Base-by-base conservation (phyloP, 1,140 invertebrate genomes). In the Leptestheria dahalacensis region DNA sequence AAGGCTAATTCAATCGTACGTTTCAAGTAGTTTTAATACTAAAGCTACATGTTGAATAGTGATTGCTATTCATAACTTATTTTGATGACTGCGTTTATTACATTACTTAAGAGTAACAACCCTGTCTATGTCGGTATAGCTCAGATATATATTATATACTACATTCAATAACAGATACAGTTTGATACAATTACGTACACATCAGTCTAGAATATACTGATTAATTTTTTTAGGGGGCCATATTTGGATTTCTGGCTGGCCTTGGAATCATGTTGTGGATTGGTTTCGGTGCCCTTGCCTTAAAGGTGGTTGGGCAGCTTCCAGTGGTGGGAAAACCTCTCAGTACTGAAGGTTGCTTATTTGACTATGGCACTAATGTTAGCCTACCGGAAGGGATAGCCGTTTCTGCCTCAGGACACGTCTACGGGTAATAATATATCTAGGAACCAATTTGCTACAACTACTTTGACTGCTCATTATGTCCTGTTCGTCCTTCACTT, bases 1-100 rank as follows among this genome's bases (percentile, higher is more conserved):
- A 79, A 76, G 72, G 79, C 81, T 1, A 86, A 86, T 66, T 74
- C 80, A 9, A 75, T 72, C 65, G 83, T 84, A 74, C 74, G 71
- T 66, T 25, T 53, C 51, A 3, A 20, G 6, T 25, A n/a, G 33
- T 12, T 61, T 61, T 55, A 28, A 15, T 33, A 46, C 23, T 0
- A 49, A 50, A 21, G n/a, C n/a, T n/a, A n/a, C n/a, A n/a, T n/a
- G n/a, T n/a, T n/a, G n/a, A n/a, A n/a, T n/a, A n/a, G n/a, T n/a
- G n/a, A n/a, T n/a, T n/a, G n/a, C n/a, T n/a, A n/a, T n/a, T n/a
- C n/a, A n/a, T n/a, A n/a, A n/a, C n/a, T n/a, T n/a, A n/a, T n/a
- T n/a, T n/a, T n/a, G n/a, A n/a, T n/a, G n/a, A n/a, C n/a, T n/a
- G n/a, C n/a, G n/a, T n/a, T n/a, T n/a, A n/a, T n/a, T n/a, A n/a